phyloP scores from a whole-genome alignment of 2,797 vertebrate genomes.

The Antennarius maculatus region DNA sequence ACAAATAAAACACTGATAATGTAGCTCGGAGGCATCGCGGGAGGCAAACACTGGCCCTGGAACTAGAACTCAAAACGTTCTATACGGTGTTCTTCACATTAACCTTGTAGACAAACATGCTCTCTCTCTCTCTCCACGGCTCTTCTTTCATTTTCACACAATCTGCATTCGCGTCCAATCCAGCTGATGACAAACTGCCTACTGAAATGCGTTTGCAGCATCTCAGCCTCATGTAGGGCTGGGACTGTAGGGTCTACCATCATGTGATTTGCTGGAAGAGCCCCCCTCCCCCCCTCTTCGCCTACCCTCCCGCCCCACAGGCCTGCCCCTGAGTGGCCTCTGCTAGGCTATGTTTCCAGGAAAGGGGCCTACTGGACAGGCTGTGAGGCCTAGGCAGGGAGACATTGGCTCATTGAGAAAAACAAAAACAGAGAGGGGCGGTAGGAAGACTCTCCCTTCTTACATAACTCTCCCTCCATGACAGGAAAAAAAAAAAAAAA shows the following conservation, averaged over 20 bases:
- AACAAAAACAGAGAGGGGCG: slow-evolving; percentile 85
- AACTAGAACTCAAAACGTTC: neutral
- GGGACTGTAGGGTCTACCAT: slow-evolving; percentile 68
- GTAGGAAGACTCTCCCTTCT: slow-evolving; percentile 79
- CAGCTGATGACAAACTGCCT: slow-evolving; percentile 60
- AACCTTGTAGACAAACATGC: neutral
- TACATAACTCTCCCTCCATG: slow-evolving; percentile 80
- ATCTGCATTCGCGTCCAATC: slow-evolving; percentile 54
- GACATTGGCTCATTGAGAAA: slow-evolving; percentile 88
- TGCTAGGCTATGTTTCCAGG: slow-evolving; percentile 82
- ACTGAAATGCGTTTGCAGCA: slow-evolving; percentile 63
- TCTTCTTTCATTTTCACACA: slow-evolving; percentile 52
- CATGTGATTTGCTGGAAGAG: slow-evolving; percentile 85
- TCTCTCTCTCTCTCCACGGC: slow-evolving; percentile 11
- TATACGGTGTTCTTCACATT: neutral
- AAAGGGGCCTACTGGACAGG: slow-evolving; percentile 85
- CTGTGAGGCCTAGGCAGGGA: slow-evolving; percentile 83
- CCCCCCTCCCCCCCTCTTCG: slow-evolving; percentile 6
- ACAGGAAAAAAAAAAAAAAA: slow-evolving; percentile 43
- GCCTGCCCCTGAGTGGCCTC: slow-evolving; percentile 83
- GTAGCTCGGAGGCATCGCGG: neutral
- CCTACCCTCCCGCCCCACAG: slow-evolving; percentile 41
- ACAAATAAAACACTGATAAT: slow-evolving; percentile 6
- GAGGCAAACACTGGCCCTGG: neutral
- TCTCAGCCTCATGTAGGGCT: slow-evolving; percentile 74